Evolutionary conservation across 2,113 vertebrate species (phyloP), one percentile per base, ranked within the genome.

Genomic region (Hystrix brachyura): DNA sequence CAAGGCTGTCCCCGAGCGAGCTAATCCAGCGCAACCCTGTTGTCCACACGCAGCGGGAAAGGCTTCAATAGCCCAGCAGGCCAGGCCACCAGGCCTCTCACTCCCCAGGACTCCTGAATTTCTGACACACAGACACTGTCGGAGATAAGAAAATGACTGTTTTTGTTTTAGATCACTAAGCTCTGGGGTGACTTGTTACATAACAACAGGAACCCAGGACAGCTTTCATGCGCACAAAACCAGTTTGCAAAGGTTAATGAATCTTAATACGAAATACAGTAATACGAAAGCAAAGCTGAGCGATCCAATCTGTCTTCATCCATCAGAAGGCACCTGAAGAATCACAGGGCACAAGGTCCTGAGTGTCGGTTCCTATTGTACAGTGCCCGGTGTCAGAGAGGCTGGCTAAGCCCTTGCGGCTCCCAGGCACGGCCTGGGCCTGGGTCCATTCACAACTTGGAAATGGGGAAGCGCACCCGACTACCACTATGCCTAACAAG

Each of bases 11-110:
- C 55, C 84, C 3, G 2, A 25, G 12, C 8, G 27, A 89, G 43
- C 82, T 55, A 94, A 95, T 23, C 48, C 34, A 64, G 67, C 94
- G 27, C 57, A 96, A 94, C 92, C 43, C 21, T 64, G 91, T 43
- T 7, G 80, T 0, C 0, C 90, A 91, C 93, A 96, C 62, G 43
- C 82, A 97, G 89, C 46, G 15, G 74, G 94, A 94, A 97, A 95
- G 96, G 94, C 92, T 88, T 90, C 32, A 21, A 97, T 92, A 97
- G 96, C 95, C 96, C 98, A 98, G 97, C 95, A 87, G 27, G 96
- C 97, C 95, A 92, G 95, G 46, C 51, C 87, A 60, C 79, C 6
- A 2, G 46, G 27, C 51, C 38, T 86, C 64, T 84, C 64, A 81
- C 90, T 74, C 76, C 81, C 67, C 48, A 32, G 46, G 25, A 79